Evolutionary conservation across 2,888 invertebrate species (phyloP).

Genomic region (Entomobrya proxima): DNA sequence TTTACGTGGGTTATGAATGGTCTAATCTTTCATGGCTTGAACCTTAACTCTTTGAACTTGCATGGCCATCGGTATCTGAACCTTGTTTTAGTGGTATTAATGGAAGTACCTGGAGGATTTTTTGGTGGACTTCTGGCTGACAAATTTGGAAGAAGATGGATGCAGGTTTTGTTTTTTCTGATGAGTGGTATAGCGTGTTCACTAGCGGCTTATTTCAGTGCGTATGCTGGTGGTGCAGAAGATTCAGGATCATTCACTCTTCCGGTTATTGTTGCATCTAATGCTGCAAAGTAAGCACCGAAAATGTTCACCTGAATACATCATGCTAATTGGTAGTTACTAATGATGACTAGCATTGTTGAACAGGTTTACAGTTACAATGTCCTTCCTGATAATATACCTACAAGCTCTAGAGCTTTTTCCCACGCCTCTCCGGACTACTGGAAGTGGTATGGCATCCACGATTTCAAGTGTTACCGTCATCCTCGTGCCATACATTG

Average conservation of each 20-base stretch:
- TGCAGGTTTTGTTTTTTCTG: slow-evolving; percentile 79
- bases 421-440: slow-evolving; percentile 81
- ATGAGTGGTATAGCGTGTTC: slow-evolving; percentile 78
- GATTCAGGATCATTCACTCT: neutral
- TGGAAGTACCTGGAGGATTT: slow-evolving; percentile 83
- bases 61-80: slow-evolving; percentile 83
- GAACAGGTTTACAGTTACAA: slow-evolving; percentile 78
- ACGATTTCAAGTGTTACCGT: slow-evolving; percentile 80
- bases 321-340: neutral
- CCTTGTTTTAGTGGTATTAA: slow-evolving; percentile 82
- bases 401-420: slow-evolving; percentile 79
- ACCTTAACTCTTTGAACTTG: slow-evolving; percentile 76
- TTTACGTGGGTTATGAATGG: slow-evolving; percentile 58
- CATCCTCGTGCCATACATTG: slow-evolving; percentile 81
- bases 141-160: slow-evolving; percentile 79
- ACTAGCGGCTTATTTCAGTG: slow-evolving; percentile 72
- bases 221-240: neutral
- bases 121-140: slow-evolving; percentile 80
- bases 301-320: neutral
- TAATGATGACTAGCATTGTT: slow-evolving; percentile 11
- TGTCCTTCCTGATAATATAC: slow-evolving; percentile 81
- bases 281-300: slow-evolving; percentile 53
- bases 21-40: slow-evolving; percentile 56
- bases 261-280: slow-evolving; percentile 47
- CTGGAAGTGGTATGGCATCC: slow-evolving; percentile 82